phyloP scores from a whole-genome alignment of 2,888 invertebrate genomes.

The Phrixothrix hirtus region DNA sequence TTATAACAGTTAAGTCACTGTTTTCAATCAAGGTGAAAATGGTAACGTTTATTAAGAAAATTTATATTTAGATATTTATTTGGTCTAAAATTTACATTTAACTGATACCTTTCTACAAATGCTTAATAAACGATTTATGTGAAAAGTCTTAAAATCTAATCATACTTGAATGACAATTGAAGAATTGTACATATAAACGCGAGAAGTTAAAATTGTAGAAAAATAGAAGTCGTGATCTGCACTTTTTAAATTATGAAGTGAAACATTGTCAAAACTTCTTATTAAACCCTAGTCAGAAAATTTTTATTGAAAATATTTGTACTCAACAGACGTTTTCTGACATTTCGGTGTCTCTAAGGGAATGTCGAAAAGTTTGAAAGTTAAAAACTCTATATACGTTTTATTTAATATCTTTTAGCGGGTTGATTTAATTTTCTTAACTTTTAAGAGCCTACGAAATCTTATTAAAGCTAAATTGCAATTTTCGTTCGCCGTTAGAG shows the following conservation, averaged over 20 bases:
- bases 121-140: no score
- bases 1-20: no score
- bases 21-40: no score
- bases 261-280: slow-evolving; percentile 7
- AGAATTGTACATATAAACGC: no score
- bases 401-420: slow-evolving; percentile 6
- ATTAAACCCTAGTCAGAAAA: neutral
- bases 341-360: slow-evolving; percentile 6
- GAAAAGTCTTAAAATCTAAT: no score
- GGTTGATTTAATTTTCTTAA: slow-evolving; percentile 2
- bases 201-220: no score
- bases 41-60: no score
- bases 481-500: neutral
- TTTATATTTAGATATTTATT: no score
- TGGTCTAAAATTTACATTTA: no score
- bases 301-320: slow-evolving; percentile 3
- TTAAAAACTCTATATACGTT: slow-evolving; percentile 13
- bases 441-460: slow-evolving; percentile 1
- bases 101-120: no score
- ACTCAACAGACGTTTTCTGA: slow-evolving; percentile 11
- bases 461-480: neutral
- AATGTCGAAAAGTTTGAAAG: slow-evolving; percentile 10
- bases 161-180: no score
- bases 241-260: slow-evolving; percentile 2
- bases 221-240: no score